A percentile compares a stretch with the other conserved stretches of the same genome.
Evolutionary conservation across 1,140 invertebrate genomes (phyloP).

Genomic region (Ceratosolen fusciceps): DNA sequence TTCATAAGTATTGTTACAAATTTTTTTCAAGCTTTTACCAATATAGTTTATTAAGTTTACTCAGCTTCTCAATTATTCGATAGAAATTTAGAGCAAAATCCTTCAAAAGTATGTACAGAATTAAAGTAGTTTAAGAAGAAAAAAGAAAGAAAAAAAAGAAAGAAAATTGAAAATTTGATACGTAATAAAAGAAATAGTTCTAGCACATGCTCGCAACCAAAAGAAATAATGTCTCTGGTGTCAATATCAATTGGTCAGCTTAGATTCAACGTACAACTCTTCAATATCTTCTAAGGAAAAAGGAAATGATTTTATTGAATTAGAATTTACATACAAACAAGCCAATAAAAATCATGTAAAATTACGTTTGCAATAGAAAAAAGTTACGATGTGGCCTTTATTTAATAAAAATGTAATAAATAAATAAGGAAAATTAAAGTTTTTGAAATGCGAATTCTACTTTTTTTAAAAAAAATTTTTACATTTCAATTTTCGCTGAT

Average conservation of each 20-base stretch:
- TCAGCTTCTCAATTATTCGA: slow-evolving; percentile 19
- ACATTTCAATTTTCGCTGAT: no score
- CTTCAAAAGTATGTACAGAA: background rate
- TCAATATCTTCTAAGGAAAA: background rate
- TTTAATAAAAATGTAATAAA: no score
- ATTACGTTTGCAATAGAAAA: no score
- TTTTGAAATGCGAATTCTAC: no score
- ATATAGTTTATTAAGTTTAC: slow-evolving; percentile 30
- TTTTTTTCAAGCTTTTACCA: background rate
- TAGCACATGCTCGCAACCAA: background rate
- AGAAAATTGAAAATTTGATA: background rate
- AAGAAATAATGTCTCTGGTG: background rate
- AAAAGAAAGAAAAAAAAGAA: background rate
- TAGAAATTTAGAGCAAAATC: slow-evolving; percentile 4
- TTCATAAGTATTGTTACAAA: background rate
- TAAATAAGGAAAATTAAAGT: no score
- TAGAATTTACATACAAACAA: background rate
- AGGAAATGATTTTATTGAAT: background rate
- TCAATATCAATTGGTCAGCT: background rate
- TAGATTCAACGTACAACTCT: background rate
- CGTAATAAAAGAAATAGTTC: background rate
- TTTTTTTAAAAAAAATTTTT: no score
- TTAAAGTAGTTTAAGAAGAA: background rate
- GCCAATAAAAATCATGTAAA: no score
- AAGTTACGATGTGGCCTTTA: no score